Conservation (phyloP, 2,797 vertebrate genomes). For the Gouania willdenowi region DNA sequence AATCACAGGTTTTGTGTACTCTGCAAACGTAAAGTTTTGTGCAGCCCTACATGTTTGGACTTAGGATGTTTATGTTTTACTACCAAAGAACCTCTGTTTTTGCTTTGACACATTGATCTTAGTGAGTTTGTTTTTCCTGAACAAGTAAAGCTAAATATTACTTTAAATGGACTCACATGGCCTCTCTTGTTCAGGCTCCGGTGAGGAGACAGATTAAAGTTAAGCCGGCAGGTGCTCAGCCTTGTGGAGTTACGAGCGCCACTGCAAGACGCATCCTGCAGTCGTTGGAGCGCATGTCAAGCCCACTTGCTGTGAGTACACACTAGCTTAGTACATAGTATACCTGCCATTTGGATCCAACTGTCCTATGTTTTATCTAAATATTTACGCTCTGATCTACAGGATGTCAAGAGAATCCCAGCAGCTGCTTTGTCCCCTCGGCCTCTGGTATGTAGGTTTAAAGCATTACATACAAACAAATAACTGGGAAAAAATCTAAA, state of each 20-base stretch:
- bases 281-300: slow-evolving; percentile 97
- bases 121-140: too few species aligned
- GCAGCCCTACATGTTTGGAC: too few species aligned
- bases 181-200: slow-evolving; percentile 75
- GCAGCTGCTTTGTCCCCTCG: slow-evolving; percentile 77
- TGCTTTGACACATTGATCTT: too few species aligned
- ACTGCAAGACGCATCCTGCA: slow-evolving; percentile 92
- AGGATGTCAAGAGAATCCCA: slow-evolving; percentile 97
- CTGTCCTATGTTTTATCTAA: slow-evolving; percentile 1
- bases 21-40: too few species aligned
- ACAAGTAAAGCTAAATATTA: too few species aligned
- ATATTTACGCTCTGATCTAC: too few species aligned
- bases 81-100: too few species aligned
- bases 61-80: too few species aligned
- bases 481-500: too few species aligned
- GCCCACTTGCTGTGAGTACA: slow-evolving; percentile 86
- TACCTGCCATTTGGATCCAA: too few species aligned
- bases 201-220: slow-evolving; percentile 93
- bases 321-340: neutral
- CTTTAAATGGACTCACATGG: too few species aligned
- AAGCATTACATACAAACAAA: neutral
- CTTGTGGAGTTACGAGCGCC: slow-evolving; percentile 92
- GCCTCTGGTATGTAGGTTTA: slow-evolving; percentile 80
- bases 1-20: too few species aligned
- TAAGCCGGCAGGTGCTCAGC: slow-evolving; percentile 84